A percentile compares a stretch with the other conserved stretches of the same genome.
Conservation (phyloP, 2,113 vertebrate species). For the Sarotherodon lohbergeri region DNA sequence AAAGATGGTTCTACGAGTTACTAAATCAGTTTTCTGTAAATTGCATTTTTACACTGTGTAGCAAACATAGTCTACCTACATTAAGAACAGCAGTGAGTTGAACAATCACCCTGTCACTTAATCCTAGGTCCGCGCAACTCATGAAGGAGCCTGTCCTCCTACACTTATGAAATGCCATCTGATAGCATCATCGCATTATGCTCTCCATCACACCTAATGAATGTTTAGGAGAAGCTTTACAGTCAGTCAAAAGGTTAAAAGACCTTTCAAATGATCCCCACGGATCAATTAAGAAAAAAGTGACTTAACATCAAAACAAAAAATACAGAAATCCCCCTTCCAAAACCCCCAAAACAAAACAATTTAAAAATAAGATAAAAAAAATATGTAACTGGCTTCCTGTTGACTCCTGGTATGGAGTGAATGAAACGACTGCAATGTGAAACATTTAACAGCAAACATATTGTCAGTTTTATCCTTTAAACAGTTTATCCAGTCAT, state of each 20-base stretch:
- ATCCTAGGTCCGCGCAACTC: neutral
- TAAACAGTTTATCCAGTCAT: neutral
- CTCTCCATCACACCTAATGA: slow-evolving; percentile 39
- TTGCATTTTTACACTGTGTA: neutral
- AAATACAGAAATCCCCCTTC: neutral
- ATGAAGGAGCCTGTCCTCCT: slow-evolving; percentile 20
- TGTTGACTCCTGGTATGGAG: neutral
- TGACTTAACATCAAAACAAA: neutral
- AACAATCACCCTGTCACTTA: neutral
- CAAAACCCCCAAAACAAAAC: rapidly evolving
- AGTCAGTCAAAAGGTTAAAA: slow-evolving; percentile 29
- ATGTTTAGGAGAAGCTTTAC: slow-evolving; percentile 44
- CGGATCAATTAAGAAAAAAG: neutral
- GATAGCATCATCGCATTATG: slow-evolving; percentile 52
- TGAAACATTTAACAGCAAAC: neutral
- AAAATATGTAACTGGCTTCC: rapidly evolving
- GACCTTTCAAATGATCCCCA: neutral
- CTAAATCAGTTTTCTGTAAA: neutral
- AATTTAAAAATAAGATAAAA: neutral
- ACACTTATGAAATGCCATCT: slow-evolving; percentile 47
- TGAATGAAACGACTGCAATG: neutral
- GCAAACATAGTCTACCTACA: neutral
- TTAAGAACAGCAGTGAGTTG: neutral
- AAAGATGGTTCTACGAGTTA: neutral
- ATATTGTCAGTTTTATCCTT: neutral